Base-by-base conservation (phyloP, 1,140 invertebrate genomes). In the Apis cerana region DNA sequence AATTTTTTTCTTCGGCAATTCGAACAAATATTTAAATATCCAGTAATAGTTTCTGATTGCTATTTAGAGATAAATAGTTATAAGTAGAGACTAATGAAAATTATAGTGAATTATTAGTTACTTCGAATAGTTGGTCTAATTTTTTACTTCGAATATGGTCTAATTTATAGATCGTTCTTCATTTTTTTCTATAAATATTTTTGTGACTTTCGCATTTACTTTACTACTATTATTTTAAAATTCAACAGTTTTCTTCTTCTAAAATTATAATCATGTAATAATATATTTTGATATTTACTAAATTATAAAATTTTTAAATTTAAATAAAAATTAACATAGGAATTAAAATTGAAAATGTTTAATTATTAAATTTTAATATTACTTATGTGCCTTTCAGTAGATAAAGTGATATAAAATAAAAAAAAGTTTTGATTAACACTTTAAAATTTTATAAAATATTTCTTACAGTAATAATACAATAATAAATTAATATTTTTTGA, bases 1-100 rank as follows among this genome's bases (percentile, higher is more conserved):
- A 59, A 48, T 7, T 23, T 3, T n/a, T 15, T 23, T 19, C 58
- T 75, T 19, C 52, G 59, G 23, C 23, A 4, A 70, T 79, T 79
- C 33, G 12, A 58, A 50, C 21, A 50, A 70, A 61, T 27, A n/a
- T 7, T 13, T 11, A 50, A 12, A 52, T 23, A 61, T 21, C 21
- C 15, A 5, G 12, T 19, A 27, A 67, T 54, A 17, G 3, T 43
- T 8, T 19, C 50, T 80, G n/a, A 13, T 8, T 54, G 17, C 59
- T 80, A 80, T 80, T 65, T 72, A 72, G 50, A 62, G 5, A 65
- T 80, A 80, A 80, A 80, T 72, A 56, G 33, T 43, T n/a, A n/a
- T 2, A 19, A 11, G 0, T 50, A 71, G 23, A n/a, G 48, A 33
- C 13, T 50, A 17, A 2, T 52, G 7, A n/a, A 70, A 70, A 15